Base-by-base conservation (phyloP, 2,888 invertebrate genomes). In the Alentia gelatinosa region DNA sequence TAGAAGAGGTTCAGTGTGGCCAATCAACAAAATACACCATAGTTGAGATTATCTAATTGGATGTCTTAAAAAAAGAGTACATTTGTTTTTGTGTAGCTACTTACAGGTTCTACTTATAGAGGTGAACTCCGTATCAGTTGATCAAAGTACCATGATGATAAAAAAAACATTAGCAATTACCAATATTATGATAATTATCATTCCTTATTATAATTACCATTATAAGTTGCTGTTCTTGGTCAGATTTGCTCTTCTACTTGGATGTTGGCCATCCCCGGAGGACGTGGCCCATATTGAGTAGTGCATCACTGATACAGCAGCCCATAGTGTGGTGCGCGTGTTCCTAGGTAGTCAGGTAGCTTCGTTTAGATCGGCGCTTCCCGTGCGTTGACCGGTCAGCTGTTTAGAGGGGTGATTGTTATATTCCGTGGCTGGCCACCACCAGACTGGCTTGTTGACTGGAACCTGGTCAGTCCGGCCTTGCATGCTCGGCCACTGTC, bases 31-130 rank as follows among this genome's bases (percentile, higher is more conserved):
- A 79, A 79, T 33, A 79, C 79, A 79, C 79, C 79, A 79, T 79
- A 79, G 79, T 79, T 79, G 79, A 79, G 79, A 79, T 79, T 79
- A 79, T 39, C 79, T 37, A 4, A 79, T 79, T 79, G 37, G 1
- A 35, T 79, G 68, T 68, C 26, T 68, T 30, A 68, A 30, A 1
- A 68, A 26, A 63, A 63, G 68, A 30, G 30, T 30, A 68, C 30
- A 30, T 68, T 68, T 5, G 30, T 68, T 3, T 47, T n/a, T 56
- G 56, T 56, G 56, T 56, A 56, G 12, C 79, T 35, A 68, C 68
- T 30, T 4, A 26, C 68, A 68, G 26, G 68, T 56, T 68, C 68
- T 68, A 26, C 33, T 30, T 30, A 30, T 30, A 30, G 30, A 30
- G 68, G 30, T 30, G 68, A 68, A 68, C 68, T 68, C 30, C 30